Conservation (phyloP, 2,888 invertebrate genomes). For the Rotaria socialis region DNA sequence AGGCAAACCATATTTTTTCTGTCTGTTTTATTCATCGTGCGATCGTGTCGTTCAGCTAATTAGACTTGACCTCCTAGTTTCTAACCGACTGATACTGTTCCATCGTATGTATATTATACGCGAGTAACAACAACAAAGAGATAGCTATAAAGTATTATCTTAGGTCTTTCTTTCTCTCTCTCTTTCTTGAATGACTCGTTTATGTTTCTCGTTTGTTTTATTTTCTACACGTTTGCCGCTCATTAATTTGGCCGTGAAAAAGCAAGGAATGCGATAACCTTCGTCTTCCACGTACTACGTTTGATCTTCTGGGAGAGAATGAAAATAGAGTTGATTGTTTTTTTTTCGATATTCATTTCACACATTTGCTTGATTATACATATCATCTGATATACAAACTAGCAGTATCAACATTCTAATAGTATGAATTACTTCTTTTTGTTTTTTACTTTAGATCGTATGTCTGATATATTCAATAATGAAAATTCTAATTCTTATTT, state of each 20-base stretch:
- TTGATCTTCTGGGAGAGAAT: background rate
- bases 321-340: background rate
- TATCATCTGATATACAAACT: background rate
- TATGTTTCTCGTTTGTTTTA: background rate
- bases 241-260: background rate
- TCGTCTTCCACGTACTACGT: background rate
- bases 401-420: too few species aligned
- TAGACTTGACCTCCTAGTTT: background rate
- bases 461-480: background rate
- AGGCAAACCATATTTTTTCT: background rate
- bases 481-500: background rate
- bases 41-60: background rate
- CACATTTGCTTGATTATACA: background rate
- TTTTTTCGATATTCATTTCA: background rate
- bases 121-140: background rate
- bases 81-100: background rate
- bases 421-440: too few species aligned
- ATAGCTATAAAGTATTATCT: background rate
- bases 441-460: background rate
- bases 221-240: slow-evolving; percentile 4
- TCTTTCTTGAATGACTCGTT: background rate
- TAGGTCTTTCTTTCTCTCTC: background rate
- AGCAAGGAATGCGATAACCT: background rate
- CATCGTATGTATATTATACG: background rate
- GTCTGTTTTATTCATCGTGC: background rate